phyloP scores from a whole-genome alignment of 2,113 vertebrate genomes.

The human (Homo sapiens) region GRCh38 chr18:10940001-10940500 shows the following conservation, averaged over 20 bases:
- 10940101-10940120: not conserved
- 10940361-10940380: not conserved
- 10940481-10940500: not conserved
- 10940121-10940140: not conserved
- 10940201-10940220: no score
- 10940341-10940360: accelerated
- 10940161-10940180: not conserved
- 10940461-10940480: not conserved
- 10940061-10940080: not conserved
- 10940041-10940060: not conserved
- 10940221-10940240: not conserved
- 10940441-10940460: not conserved
- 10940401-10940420: not conserved
- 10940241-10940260: not conserved
- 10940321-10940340: not conserved
- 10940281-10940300: not conserved
- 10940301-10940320: no score
- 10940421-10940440: not conserved
- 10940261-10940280: no score
- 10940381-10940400: accelerated
- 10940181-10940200: not conserved
- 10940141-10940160: not conserved
- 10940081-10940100: not conserved
- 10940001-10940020: not conserved
- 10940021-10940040: not conserved